These are phyloP conservation scores for Bellardia pandia DNA, from an alignment of 2,888 invertebrate species.

Conservation along the genomic window DNA sequence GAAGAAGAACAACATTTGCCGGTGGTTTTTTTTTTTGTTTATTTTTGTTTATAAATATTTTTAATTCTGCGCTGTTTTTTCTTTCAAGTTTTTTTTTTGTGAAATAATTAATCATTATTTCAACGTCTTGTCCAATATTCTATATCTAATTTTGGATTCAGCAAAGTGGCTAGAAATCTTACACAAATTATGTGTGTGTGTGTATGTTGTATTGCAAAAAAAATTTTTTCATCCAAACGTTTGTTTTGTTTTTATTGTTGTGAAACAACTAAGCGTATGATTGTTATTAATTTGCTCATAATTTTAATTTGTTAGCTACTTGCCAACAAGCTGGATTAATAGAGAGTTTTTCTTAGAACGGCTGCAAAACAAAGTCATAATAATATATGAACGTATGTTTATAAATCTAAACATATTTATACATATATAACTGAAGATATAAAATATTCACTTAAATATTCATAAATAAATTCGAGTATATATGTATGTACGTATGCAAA, in stretches of 20 bases:
- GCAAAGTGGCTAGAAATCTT: neutral
- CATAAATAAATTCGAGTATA: neutral
- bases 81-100: neutral
- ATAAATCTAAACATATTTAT: neutral
- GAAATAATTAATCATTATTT: constrained; percentile 72
- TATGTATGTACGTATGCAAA: neutral
- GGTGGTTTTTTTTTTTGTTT: neutral
- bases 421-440: neutral
- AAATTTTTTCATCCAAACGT: neutral
- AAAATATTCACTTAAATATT: neutral
- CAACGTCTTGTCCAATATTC: constrained; percentile 66
- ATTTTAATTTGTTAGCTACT: neutral
- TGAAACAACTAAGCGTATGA: constrained; percentile 27
- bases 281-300: constrained; percentile 25
- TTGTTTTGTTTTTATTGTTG: neutral
- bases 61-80: neutral
- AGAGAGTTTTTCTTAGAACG: constrained; percentile 1
- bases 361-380: neutral
- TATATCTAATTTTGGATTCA: constrained; percentile 28
- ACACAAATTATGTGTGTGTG: neutral
- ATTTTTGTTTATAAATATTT: constrained; percentile 27
- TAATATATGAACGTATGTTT: too few relatives aligned
- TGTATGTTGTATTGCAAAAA: neutral
- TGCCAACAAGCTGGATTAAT: neutral
- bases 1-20: constrained; percentile 15